Evolutionary conservation across 2,113 vertebrate species (phyloP), one percentile per base, ranked within the genome.

Genomic region (Xiphophorus maculatus): DNA sequence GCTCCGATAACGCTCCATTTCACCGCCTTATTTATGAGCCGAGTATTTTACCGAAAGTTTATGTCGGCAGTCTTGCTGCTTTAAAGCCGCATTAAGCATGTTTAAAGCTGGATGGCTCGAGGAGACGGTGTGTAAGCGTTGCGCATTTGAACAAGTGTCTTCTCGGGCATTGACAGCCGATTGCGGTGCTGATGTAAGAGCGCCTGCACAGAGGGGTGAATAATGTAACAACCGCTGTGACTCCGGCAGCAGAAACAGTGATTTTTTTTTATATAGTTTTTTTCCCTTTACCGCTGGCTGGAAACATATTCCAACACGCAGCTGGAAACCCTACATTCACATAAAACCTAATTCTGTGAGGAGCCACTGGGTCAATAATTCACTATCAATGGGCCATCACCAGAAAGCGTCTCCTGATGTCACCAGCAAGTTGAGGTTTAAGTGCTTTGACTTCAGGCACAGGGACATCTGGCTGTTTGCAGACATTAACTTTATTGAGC

Each of bases 351-450:
- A 17, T 74, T 78, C 71, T 67, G 42, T 63, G 79, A 84, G 81
- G 79, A 81, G 85, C 79, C 54, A 61, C 44, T 25, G 37, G 84
- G 82, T 91, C 88, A 84, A 84, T 91, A 89, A 91, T 75, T 90
- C 84, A 90, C 67, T 76, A 74, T 73, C 83, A 83, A 87, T 87
- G 79, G 80, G 81, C 81, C 63, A 66, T 87, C 69, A 73, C 77
- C 66, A 40, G 48, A 42, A 77, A 85, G 79, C 65, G 27, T 76
- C 82, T 63, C 81, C 68, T 40, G 73, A 86, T 87, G 83, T 85
- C 86, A 86, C 84, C 77, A 86, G 84, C 82, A 77, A 82, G 79
- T 74, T 66, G 68, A 60, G 28, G 62, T 76, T 88, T 90, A 82
- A 88, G 83, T 87, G 80, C 51, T 76, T 35, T 77, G 87, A 89